These are phyloP conservation scores for Eupithecia pulchellata DNA, from an alignment of 2,888 invertebrate species.

Conservation along the genomic window DNA sequence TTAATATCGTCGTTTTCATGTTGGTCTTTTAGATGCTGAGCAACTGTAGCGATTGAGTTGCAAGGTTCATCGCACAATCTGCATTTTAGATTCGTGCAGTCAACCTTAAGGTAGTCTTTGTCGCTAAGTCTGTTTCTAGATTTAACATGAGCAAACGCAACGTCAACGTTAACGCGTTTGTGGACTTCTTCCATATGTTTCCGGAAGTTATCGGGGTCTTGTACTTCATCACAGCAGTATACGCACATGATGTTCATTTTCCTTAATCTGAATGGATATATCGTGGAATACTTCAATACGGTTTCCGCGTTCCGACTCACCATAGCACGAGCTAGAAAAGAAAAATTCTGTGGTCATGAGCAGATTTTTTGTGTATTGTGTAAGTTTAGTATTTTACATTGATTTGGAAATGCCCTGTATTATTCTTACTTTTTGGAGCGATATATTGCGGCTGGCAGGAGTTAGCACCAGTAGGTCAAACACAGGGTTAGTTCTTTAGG, in stretches of 20 bases:
- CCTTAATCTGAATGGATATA: constrained; percentile 76
- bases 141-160: constrained; percentile 53
- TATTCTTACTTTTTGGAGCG: neutral
- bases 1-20: constrained; percentile 49
- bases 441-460: neutral
- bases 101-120: constrained; percentile 55
- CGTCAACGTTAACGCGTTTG: constrained; percentile 54
- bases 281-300: constrained; percentile 74
- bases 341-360: constrained; percentile 20
- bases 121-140: constrained; percentile 13
- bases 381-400: too few relatives aligned
- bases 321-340: constrained; percentile 30
- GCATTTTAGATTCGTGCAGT: constrained; percentile 66
- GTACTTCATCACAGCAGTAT: constrained; percentile 71
- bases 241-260: constrained; percentile 73
- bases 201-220: constrained; percentile 64
- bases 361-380: neutral
- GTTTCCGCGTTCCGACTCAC: constrained; percentile 68
- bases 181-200: constrained; percentile 64
- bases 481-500: too few relatives aligned
- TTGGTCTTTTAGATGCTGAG: constrained; percentile 54
- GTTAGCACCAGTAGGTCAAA: neutral
- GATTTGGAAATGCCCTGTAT: too few relatives aligned
- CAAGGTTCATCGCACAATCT: constrained; percentile 56
- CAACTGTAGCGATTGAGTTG: constrained; percentile 49